A percentile compares a stretch with the other conserved stretches of the same genome.
These are phyloP conservation scores for Coilia nasus DNA, from an alignment of 2,797 vertebrate genomes.

Conservation along the genomic window DNA sequence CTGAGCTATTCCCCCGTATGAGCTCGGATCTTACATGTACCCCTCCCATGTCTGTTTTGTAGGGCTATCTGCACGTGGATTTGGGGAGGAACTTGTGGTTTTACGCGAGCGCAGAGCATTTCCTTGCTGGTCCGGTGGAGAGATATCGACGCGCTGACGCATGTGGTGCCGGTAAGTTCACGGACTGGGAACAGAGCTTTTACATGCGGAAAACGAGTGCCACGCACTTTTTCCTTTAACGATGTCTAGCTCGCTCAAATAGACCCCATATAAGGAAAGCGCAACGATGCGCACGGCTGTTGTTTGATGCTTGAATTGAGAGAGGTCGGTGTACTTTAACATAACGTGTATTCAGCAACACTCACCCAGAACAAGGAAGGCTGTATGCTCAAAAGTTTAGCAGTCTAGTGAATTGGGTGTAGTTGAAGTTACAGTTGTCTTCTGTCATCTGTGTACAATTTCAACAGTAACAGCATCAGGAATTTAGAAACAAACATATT, in stretches of 20 bases:
- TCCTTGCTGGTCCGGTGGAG: slow-evolving; percentile 58
- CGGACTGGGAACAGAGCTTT: slow-evolving; percentile 65
- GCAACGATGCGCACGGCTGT: slow-evolving; percentile 16
- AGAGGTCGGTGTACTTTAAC: background rate
- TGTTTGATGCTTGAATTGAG: background rate
- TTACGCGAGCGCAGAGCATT: slow-evolving; percentile 57
- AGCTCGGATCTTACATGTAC: slow-evolving; percentile 26
- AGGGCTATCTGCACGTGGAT: slow-evolving; percentile 58
- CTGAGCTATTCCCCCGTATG: background rate
- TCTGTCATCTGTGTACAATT: background rate
- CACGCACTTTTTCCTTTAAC: slow-evolving; percentile 12
- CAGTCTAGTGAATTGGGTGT: background rate
- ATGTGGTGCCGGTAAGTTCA: slow-evolving; percentile 68
- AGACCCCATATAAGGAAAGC: slow-evolving; percentile 50
- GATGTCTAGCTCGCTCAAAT: slow-evolving; percentile 62
- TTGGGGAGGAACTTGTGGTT: slow-evolving; percentile 54
- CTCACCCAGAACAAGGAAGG: background rate
- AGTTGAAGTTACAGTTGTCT: background rate
- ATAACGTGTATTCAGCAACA: background rate
- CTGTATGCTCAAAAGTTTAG: background rate
- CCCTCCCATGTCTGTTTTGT: slow-evolving; percentile 40
- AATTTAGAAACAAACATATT: background rate
- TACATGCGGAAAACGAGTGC: slow-evolving; percentile 55
- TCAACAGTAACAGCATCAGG: background rate
- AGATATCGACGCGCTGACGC: slow-evolving; percentile 61